Evolutionary conservation across 2,797 vertebrate genomes (phyloP).

Genomic region (Falco cherrug): DNA sequence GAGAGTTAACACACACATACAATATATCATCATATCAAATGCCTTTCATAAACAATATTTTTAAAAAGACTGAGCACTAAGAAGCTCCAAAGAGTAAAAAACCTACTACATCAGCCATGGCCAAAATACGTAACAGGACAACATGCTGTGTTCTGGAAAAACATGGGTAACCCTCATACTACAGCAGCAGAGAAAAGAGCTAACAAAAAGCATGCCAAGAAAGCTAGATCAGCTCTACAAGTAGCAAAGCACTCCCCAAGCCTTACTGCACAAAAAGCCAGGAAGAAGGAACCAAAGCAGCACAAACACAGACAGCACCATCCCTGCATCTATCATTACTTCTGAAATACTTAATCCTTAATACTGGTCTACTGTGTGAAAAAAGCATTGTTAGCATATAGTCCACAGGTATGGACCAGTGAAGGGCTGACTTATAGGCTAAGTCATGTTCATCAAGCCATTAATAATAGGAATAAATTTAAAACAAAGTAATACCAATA

Average conservation of each 20-base stretch:
- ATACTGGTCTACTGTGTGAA: neutral
- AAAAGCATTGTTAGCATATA: fast-evolving
- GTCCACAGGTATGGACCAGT: neutral
- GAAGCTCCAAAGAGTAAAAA: neutral
- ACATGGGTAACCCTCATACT: neutral
- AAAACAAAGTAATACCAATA: neutral
- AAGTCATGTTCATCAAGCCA: neutral
- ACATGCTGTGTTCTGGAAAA: neutral
- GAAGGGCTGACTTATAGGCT: neutral
- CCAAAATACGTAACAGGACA: neutral
- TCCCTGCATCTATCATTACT: neutral
- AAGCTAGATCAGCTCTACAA: neutral
- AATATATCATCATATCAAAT: neutral
- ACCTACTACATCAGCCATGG: neutral
- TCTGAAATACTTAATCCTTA: neutral
- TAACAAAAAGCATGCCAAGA: neutral
- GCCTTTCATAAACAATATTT: neutral
- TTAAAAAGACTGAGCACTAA: neutral
- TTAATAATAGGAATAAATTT: neutral
- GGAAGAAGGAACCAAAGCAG: neutral
- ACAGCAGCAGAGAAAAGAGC: neutral
- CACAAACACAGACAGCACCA: neutral
- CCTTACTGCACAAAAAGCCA: neutral
- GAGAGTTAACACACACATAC: neutral
- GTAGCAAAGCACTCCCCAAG: neutral